These are phyloP conservation scores for Malachius bipustulatus DNA, from an alignment of 2,888 invertebrate species.

Conservation along the genomic window DNA sequence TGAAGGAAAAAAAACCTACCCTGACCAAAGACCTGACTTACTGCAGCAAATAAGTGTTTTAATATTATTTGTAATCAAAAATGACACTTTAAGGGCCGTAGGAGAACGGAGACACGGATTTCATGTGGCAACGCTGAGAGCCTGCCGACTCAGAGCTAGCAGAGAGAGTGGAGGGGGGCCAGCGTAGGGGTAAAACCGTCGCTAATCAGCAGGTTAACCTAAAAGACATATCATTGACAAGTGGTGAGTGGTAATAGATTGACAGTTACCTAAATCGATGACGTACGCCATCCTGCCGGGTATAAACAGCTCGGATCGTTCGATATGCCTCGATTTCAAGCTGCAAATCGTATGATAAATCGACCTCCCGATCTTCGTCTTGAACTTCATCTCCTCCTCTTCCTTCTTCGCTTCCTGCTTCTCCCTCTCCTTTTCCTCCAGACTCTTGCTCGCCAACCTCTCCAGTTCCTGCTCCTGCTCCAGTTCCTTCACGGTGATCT, in stretches of 20 bases:
- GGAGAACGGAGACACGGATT: too few species aligned
- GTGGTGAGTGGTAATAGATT: slow-evolving; percentile 59
- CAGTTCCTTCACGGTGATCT: slow-evolving; percentile 68
- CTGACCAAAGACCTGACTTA: too few species aligned
- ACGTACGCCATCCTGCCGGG: slow-evolving; percentile 98
- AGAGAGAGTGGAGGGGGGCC: too few species aligned
- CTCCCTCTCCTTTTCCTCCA: slow-evolving; percentile 38
- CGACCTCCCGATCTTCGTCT: slow-evolving; percentile 69
- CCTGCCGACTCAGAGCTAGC: too few species aligned
- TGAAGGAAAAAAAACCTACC: too few species aligned
- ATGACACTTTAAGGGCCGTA: slow-evolving; percentile 4
- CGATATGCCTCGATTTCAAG: slow-evolving; percentile 59
- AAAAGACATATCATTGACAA: too few species aligned
- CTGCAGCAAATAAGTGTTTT: too few species aligned
- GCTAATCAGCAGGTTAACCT: too few species aligned
- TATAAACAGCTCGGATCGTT: slow-evolving; percentile 82
- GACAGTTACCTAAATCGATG: slow-evolving; percentile 57
- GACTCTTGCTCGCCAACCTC: slow-evolving; percentile 49
- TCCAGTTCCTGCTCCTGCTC: slow-evolving; percentile 78
- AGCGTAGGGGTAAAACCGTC: too few species aligned
- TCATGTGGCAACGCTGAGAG: too few species aligned
- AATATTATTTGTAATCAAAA: too few species aligned
- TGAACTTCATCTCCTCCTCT: slow-evolving; percentile 73
- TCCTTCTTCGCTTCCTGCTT: slow-evolving; percentile 44
- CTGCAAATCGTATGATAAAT: slow-evolving; percentile 56